Base-by-base conservation (phyloP, 2,888 invertebrate species). In the Aporophyla lueneburgensis region DNA sequence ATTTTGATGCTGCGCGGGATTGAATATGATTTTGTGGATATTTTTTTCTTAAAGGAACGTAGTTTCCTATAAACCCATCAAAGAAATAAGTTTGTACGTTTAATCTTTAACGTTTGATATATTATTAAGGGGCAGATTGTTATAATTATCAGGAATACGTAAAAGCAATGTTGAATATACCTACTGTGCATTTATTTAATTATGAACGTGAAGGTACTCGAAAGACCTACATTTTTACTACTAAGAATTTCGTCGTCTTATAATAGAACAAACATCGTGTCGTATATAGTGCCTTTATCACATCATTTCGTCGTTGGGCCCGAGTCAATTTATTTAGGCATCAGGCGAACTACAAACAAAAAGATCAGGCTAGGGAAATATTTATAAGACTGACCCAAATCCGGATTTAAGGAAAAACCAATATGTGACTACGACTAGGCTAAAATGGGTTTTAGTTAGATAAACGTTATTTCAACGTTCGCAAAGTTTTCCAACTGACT, bases 261-360 rank as follows among this genome's bases (percentile, higher is more conserved):
- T 67, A 80, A 58, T 53, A 46, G 24, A 62, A 80, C 19, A 56
- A 62, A 53, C 10, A 67, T 46, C 21, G 10, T 6, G 14, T 63
- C 46, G 56, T 61, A 43, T 59, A 43, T 33, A 24, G 10, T 40
- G 51, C n/a, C 43, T 53, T 74, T 46, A 74, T 58, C 67, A 56
- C 67, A 80, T 78, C 51, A 74, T 62, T 33, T 75, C 5, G 59
- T 70, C 66, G 46, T 58, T 58, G 53, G 70, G 43, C 14, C 59
- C 43, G 56, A 66, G 61, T 81, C 66, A 58, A 81, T 81, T 61
- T 80, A 70, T 81, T 80, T 81, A 70, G 66, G 80, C 62, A 51
- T 56, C 51, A 59, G 61, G 43, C 56, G 40, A 66, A 73, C 76
- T 67, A 70, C 69, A 73, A 61, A 81, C 71, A 81, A 63, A 67